Evolutionary conservation across 2,797 vertebrate species (phyloP).

Genomic region (Myripristis murdjan): DNA sequence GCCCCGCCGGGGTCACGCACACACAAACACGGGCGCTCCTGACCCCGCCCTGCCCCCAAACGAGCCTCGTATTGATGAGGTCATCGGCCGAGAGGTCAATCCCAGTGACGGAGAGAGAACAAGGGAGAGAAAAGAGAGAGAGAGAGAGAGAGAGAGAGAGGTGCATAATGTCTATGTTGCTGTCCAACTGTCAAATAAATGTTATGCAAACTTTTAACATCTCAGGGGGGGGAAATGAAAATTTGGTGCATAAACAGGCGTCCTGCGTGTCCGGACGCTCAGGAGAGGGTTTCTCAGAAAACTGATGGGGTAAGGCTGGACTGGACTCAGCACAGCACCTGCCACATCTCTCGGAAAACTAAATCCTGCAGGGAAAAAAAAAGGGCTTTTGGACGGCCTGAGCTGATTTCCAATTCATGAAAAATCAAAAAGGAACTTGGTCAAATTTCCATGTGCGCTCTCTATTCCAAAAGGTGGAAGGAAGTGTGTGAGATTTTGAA

Average conservation of each 20-base stretch:
- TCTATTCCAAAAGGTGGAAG: no score
- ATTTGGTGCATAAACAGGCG: no score
- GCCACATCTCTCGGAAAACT: slow-evolving; percentile 12
- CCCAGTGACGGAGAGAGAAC: slow-evolving; percentile 38
- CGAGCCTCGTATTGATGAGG: slow-evolving; percentile 73
- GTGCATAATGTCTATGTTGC: not conserved
- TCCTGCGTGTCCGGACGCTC: no score
- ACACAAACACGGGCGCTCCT: slow-evolving; percentile 38
- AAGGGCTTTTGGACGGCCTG: no score
- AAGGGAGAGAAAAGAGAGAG: slow-evolving; percentile 1
- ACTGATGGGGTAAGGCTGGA: no score
- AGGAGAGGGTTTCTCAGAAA: no score
- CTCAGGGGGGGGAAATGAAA: not conserved
- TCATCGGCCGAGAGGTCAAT: slow-evolving; percentile 67
- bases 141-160: slow-evolving; percentile 6
- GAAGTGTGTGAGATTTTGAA: no score
- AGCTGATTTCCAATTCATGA: no score
- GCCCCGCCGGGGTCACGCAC: slow-evolving; percentile 57
- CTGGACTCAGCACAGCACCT: not conserved
- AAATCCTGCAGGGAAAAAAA: not conserved
- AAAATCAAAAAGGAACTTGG: no score
- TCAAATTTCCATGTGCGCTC: no score
- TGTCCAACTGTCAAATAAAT: not conserved
- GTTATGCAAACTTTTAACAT: not conserved
- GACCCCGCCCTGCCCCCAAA: slow-evolving; percentile 64